Evolutionary conservation across 2,888 invertebrate species (phyloP).

Genomic region (Trichopoda pennipes): DNA sequence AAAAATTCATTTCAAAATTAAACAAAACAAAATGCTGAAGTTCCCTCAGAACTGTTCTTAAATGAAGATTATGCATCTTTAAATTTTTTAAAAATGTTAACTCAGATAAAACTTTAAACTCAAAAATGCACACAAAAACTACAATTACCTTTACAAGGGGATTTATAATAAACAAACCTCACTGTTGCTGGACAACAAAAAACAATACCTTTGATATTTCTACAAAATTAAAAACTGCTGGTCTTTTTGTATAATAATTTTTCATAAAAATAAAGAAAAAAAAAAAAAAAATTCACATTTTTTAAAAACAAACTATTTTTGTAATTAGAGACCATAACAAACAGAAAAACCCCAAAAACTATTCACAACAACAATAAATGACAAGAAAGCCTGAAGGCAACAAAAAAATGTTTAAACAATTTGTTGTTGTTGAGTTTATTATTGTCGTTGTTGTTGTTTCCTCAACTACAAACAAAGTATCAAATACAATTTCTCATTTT

Average conservation of each 20-base stretch:
- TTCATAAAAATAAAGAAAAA: background rate
- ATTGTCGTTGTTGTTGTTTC: background rate
- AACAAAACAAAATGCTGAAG: too few relatives aligned
- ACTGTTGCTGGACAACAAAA: conserved; percentile 16
- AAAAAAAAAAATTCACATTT: background rate
- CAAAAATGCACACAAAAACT: background rate
- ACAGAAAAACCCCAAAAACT: background rate
- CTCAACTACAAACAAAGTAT: conserved; percentile 12
- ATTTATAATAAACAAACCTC: background rate
- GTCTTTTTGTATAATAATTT: background rate
- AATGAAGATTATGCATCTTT: too few relatives aligned
- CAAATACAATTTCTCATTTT: conserved; percentile 31
- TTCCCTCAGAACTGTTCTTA: too few relatives aligned
- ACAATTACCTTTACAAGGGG: background rate
- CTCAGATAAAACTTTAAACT: too few relatives aligned
- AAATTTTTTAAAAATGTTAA: too few relatives aligned
- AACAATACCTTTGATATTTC: conserved; percentile 20
- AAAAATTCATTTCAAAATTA: too few relatives aligned
- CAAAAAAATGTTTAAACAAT: conserved; percentile 14
- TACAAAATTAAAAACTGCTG: background rate
- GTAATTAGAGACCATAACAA: background rate
- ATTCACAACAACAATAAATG: conserved; percentile 25
- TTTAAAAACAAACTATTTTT: background rate
- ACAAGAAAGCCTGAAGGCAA: conserved; percentile 36
- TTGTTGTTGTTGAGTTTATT: background rate